Percentiles rank a stretch among this genome's conserved stretches.
Conservation (phyloP, 2,113 vertebrate genomes). For the Tragelaphus strepsiceros region DNA sequence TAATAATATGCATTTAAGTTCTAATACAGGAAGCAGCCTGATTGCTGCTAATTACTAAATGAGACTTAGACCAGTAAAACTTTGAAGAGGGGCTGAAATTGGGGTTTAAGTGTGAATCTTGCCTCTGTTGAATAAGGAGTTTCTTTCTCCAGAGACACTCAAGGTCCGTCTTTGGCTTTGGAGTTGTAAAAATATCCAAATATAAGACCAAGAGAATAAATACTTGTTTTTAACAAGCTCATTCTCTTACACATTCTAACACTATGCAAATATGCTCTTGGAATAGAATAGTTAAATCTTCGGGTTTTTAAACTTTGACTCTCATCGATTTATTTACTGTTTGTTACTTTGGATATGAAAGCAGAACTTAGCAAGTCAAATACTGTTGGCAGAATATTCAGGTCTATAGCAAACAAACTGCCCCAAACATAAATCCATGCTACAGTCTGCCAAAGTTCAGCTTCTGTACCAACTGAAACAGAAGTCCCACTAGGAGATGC, state of each 20-base stretch:
- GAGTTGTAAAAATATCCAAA: neutral
- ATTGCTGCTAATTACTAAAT: neutral
- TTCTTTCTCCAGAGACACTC: neutral
- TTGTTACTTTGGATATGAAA: neutral
- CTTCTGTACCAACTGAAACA: conserved; percentile 48
- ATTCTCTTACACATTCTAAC: neutral
- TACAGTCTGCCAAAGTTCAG: conserved; percentile 46
- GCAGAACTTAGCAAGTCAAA: neutral
- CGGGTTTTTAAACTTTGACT: neutral
- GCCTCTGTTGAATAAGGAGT: neutral
- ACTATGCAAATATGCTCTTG: neutral
- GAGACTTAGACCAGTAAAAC: neutral
- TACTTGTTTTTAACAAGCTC: neutral
- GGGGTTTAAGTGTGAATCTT: neutral
- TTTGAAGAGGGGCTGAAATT: neutral
- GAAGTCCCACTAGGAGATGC: neutral
- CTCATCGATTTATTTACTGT: neutral
- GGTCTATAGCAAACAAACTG: neutral
- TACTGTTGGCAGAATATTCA: conserved; percentile 2
- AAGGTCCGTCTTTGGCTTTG: neutral
- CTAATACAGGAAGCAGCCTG: neutral
- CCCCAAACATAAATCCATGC: neutral
- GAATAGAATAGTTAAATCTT: neutral
- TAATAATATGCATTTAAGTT: neutral
- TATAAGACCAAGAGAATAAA: neutral